Conservation (phyloP, 2,113 vertebrate species). For the Oceanites oceanicus region DNA sequence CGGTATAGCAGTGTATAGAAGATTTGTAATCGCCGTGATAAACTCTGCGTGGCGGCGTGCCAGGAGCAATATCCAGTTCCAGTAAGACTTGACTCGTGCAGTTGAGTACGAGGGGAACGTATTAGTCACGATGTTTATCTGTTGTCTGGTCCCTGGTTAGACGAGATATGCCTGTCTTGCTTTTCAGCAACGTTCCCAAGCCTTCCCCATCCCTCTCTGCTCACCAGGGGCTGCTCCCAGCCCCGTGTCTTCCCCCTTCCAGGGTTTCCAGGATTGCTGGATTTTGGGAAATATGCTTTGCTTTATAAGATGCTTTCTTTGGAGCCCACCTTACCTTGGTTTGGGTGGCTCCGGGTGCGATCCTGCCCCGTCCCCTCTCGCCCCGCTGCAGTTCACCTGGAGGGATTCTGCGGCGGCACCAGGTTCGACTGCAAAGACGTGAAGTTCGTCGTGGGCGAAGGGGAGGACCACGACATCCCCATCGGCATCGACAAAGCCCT, state of each 20-base stretch:
- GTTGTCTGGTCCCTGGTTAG: conserved; percentile 24
- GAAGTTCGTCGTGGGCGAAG: conserved; percentile 86
- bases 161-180: not conserved
- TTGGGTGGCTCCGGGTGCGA: not conserved
- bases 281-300: not conserved
- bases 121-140: conserved; percentile 60
- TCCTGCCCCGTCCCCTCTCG: not conserved
- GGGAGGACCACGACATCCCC: conserved; percentile 89
- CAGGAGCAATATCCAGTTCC: conserved; percentile 50
- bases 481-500: conserved; percentile 93
- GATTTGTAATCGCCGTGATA: conserved; percentile 20
- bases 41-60: not conserved
- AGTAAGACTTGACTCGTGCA: conserved; percentile 54
- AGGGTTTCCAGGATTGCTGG: not conserved
- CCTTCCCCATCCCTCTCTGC: not conserved
- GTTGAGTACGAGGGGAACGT: conserved; percentile 9
- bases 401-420: conserved; percentile 80
- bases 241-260: not conserved
- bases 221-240: not conserved
- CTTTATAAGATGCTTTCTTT: not conserved
- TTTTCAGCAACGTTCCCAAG: not conserved
- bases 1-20: not conserved
- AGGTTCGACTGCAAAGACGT: conserved; percentile 88
- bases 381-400: conserved; percentile 82
- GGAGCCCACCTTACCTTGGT: not conserved